These are phyloP conservation scores for Acrocephalus kingi DNA, from an alignment of 2,113 vertebrate genomes.

Conservation along the genomic window DNA sequence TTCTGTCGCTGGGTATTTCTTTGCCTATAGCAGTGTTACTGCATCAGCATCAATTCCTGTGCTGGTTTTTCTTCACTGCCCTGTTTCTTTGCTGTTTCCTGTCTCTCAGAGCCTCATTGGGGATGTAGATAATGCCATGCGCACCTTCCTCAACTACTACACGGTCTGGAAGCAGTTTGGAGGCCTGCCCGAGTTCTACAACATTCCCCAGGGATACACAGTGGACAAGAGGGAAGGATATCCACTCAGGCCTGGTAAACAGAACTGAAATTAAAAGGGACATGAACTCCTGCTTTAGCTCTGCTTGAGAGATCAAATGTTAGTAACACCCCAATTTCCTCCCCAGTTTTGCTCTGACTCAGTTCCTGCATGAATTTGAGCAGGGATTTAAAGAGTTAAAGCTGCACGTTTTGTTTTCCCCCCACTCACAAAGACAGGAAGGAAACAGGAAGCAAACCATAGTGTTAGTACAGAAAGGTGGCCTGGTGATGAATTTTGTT, in stretches of 20 bases:
- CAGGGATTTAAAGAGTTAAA: not conserved
- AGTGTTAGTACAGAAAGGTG: not conserved
- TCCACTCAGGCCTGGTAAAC: conserved; percentile 90
- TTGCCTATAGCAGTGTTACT: not conserved
- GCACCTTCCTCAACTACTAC: conserved; percentile 97
- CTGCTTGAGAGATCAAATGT: not conserved
- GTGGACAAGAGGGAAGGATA: conserved; percentile 98
- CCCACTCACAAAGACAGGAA: not conserved
- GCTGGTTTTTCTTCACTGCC: not conserved
- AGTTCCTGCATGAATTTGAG: not conserved
- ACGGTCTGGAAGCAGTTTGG: conserved; percentile 98
- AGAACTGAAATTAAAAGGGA: not conserved
- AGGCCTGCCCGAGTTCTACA: conserved; percentile 97
- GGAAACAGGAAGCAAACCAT: not conserved
- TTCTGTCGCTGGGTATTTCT: not conserved
- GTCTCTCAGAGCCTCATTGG: conserved; percentile 87
- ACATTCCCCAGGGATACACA: conserved; percentile 95
- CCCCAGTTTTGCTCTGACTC: not conserved
- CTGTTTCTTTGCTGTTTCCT: not conserved
- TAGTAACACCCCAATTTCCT: not conserved
- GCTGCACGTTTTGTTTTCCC: not conserved
- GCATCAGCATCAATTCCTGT: not conserved
- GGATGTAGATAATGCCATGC: conserved; percentile 87
- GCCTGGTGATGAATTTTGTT: not conserved
- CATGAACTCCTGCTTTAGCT: not conserved